A percentile compares a stretch with the other conserved stretches of the same genome.
phyloP scores from a whole-genome alignment of 2,797 vertebrate species.

The Pipistrellus pipistrellus region DNA sequence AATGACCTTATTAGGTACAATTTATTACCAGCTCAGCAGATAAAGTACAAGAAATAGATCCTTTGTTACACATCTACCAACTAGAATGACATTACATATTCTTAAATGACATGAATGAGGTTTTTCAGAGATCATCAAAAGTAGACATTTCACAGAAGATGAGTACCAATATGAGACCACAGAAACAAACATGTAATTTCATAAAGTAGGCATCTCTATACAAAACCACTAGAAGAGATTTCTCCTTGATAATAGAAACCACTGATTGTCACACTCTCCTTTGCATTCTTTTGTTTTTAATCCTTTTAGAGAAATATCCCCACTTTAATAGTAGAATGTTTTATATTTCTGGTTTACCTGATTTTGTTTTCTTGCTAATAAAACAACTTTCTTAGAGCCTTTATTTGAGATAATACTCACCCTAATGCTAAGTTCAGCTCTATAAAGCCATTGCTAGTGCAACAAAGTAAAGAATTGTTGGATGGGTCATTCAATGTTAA shows the following conservation, averaged over 20 bases:
- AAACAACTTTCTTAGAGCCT: neutral
- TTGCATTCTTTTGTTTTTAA: neutral
- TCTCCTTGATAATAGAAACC: neutral
- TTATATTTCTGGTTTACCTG: neutral
- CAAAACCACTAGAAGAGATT: neutral
- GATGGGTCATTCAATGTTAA: neutral
- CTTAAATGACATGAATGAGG: neutral
- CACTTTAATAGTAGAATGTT: neutral
- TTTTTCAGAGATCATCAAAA: neutral
- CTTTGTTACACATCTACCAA: neutral
- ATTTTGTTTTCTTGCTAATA: neutral
- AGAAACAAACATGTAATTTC: neutral
- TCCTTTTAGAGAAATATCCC: neutral
- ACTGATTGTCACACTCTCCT: neutral
- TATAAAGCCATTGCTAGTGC: neutral
- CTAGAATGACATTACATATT: neutral
- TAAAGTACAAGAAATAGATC: neutral
- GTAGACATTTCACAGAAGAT: neutral
- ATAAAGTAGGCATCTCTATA: neutral
- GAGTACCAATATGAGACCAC: fast-evolving
- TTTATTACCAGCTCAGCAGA: neutral
- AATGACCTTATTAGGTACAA: neutral
- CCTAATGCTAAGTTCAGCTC: neutral
- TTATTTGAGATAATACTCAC: neutral
- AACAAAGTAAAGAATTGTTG: neutral